A percentile compares a stretch with the other conserved stretches of the same genome.
These are phyloP conservation scores for Sturnus vulgaris DNA, from an alignment of 2,113 vertebrate species.

Conservation along the genomic window DNA sequence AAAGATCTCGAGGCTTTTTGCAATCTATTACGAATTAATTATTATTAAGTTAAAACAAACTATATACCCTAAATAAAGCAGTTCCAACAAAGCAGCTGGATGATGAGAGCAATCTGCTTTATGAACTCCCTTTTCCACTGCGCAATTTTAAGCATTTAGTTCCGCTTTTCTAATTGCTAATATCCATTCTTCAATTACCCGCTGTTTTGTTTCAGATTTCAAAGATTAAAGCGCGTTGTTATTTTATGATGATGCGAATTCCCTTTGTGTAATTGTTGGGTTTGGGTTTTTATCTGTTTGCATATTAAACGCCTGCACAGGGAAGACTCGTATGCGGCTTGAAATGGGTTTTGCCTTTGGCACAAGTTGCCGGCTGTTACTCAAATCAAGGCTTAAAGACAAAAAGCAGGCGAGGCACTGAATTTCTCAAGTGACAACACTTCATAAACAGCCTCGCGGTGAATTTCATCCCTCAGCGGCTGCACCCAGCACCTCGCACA, in stretches of 20 bases:
- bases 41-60: not conserved
- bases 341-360: not conserved
- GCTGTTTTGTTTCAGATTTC: constrained; percentile 8
- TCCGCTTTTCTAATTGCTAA: constrained; percentile 35
- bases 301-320: not conserved
- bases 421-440: not conserved
- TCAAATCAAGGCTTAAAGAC: not conserved
- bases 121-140: not conserved
- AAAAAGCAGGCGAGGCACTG: accelerated
- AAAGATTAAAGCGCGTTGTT: not conserved
- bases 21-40: constrained; percentile 9
- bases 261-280: not conserved
- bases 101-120: constrained; percentile 5
- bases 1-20: not conserved
- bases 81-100: not conserved
- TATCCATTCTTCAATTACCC: constrained; percentile 18
- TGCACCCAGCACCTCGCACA: accelerated
- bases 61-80: not conserved
- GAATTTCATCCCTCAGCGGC: accelerated
- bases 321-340: accelerated
- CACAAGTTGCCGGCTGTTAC: not conserved
- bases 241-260: not conserved
- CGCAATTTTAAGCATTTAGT: not conserved
- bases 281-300: not conserved
- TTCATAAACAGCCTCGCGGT: accelerated